phyloP scores from a whole-genome alignment of 2,888 invertebrate genomes.

The Tachina grossa region DNA sequence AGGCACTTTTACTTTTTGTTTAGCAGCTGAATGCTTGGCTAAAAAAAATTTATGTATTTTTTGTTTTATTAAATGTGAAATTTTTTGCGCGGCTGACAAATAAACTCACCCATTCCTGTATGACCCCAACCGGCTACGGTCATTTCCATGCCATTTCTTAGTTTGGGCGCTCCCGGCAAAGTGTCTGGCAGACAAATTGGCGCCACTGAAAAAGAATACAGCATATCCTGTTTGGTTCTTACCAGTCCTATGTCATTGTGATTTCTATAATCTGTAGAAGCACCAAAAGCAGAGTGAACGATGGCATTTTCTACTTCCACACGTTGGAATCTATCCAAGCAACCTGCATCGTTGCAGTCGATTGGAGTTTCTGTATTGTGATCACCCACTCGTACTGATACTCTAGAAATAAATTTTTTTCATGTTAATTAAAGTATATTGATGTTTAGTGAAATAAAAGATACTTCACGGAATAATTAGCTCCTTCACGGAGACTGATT shows the following conservation, averaged over 20 bases:
- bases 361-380: constrained; percentile 73
- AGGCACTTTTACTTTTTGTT: constrained; percentile 70
- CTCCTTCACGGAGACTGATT: not conserved
- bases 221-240: constrained; percentile 84
- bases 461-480: too few relatives aligned
- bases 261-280: constrained; percentile 82
- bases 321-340: constrained; percentile 84
- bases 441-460: too few relatives aligned
- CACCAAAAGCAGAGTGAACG: constrained; percentile 85
- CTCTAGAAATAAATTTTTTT: constrained; percentile 65
- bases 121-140: constrained; percentile 86
- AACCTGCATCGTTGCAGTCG: constrained; percentile 79
- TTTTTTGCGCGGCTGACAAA: not conserved
- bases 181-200: constrained; percentile 85
- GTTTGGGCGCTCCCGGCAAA: constrained; percentile 21
- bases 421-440: not conserved
- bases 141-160: constrained; percentile 73
- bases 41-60: not conserved
- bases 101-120: constrained; percentile 79
- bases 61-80: not conserved
- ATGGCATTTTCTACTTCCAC: constrained; percentile 85
- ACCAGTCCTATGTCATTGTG: constrained; percentile 88
- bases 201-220: constrained; percentile 83
- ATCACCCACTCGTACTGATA: constrained; percentile 76
- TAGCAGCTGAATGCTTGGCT: constrained; percentile 58